These are phyloP conservation scores for Pipra filicauda DNA, from an alignment of 2,113 vertebrate genomes.

Conservation along the genomic window DNA sequence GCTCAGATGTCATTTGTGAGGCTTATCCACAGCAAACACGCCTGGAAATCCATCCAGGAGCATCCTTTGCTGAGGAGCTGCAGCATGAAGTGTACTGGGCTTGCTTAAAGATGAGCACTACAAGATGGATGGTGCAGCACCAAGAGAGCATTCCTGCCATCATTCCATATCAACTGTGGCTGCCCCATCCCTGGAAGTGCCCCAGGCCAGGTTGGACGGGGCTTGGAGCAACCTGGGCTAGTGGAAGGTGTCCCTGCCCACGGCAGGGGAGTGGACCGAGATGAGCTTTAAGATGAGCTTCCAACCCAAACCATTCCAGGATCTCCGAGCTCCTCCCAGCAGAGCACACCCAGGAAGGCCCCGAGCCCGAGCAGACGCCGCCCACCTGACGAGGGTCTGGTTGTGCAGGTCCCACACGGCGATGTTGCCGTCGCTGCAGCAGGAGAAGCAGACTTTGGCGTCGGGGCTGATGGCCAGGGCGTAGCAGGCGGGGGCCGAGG, in stretches of 20 bases:
- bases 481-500: slow-evolving; percentile 93
- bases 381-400: slow-evolving; percentile 95
- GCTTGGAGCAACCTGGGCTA: neutral
- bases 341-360: neutral
- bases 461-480: slow-evolving; percentile 97
- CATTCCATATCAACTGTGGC: rapidly evolving
- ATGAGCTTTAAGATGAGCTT: no score
- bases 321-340: rapidly evolving
- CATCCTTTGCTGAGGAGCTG: rapidly evolving
- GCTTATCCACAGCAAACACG: rapidly evolving
- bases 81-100: neutral
- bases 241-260: neutral
- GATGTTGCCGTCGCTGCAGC: slow-evolving; percentile 96
- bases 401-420: slow-evolving; percentile 98
- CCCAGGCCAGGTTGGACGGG: rapidly evolving
- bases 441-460: slow-evolving; percentile 98
- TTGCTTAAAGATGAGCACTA: neutral
- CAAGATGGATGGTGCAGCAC: neutral
- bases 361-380: neutral
- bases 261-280: neutral
- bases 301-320: no score
- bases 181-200: neutral
- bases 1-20: rapidly evolving
- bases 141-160: rapidly evolving
- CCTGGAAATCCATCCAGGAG: neutral